These are phyloP conservation scores for Drosophila limbata DNA, from an alignment of 2,888 invertebrate genomes.

Conservation along the genomic window DNA sequence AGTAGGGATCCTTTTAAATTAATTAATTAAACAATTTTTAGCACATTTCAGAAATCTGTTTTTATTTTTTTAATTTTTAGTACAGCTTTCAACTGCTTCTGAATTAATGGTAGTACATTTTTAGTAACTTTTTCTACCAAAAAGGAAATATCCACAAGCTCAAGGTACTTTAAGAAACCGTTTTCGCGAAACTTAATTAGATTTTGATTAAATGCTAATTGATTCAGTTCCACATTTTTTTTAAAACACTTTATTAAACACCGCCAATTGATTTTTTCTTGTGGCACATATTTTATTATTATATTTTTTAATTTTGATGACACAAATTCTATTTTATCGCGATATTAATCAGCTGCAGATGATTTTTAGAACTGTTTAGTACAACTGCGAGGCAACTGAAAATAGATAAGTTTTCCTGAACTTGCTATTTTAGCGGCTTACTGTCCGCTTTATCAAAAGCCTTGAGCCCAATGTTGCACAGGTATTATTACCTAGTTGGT, in stretches of 20 bases:
- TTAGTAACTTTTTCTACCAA: no score
- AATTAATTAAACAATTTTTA: no score
- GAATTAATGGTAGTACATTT: no score
- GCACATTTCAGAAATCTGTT: no score
- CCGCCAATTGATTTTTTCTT: background rate
- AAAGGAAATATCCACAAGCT: background rate
- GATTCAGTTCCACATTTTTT: background rate
- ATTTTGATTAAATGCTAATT: background rate
- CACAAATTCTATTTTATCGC: background rate
- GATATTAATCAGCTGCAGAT: background rate
- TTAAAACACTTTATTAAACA: background rate
- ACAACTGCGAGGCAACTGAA: background rate
- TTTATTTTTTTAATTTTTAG: no score
- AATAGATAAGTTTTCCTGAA: constrained; percentile 13
- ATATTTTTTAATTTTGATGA: background rate
- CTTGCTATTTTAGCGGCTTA: constrained; percentile 21
- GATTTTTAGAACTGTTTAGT: background rate
- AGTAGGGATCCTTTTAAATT: no score
- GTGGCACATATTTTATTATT: background rate
- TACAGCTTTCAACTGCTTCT: no score
- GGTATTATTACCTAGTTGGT: constrained; percentile 13
- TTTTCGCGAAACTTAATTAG: background rate
- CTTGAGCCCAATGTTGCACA: constrained; percentile 44
- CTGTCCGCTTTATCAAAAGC: constrained; percentile 27
- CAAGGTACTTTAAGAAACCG: background rate